Evolutionary conservation across 2,888 invertebrate species (phyloP).

Genomic region (Eubasilissa splendida): DNA sequence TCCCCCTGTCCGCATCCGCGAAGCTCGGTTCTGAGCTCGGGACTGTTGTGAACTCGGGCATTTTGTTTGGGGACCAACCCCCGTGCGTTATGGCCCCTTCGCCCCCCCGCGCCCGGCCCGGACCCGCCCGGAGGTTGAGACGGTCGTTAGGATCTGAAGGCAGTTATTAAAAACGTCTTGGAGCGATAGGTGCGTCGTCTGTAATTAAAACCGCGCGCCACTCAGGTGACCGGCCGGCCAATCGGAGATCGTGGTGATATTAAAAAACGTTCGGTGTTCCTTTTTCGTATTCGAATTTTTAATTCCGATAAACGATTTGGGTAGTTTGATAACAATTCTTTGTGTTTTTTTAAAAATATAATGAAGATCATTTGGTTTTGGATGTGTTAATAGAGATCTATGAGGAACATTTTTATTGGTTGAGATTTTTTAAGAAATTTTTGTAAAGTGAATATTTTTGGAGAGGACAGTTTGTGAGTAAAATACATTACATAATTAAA

Average conservation of each 20-base stretch:
- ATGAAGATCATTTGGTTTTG: not conserved
- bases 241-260: conserved; percentile 62
- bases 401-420: not conserved
- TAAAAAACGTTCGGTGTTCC: conserved; percentile 24
- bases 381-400: not conserved
- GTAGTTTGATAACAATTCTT: conserved; percentile 6
- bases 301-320: conserved; percentile 21
- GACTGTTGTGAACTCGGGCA: too few relatives aligned
- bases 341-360: not conserved
- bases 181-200: conserved; percentile 68
- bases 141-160: conserved; percentile 70
- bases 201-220: conserved; percentile 53
- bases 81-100: conserved; percentile 45
- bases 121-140: conserved; percentile 64
- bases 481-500: not conserved
- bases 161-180: conserved; percentile 76
- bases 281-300: conserved; percentile 5
- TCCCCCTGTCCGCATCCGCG: too few relatives aligned
- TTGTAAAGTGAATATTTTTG: not conserved
- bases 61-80: conserved; percentile 44
- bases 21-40: too few relatives aligned
- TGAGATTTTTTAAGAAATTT: not conserved
- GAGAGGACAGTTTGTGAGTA: not conserved
- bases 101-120: conserved; percentile 61
- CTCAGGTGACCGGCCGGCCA: conserved; percentile 42